Base-by-base conservation (phyloP, 1,140 invertebrate genomes). In the Drosophila parabipectinata region DNA sequence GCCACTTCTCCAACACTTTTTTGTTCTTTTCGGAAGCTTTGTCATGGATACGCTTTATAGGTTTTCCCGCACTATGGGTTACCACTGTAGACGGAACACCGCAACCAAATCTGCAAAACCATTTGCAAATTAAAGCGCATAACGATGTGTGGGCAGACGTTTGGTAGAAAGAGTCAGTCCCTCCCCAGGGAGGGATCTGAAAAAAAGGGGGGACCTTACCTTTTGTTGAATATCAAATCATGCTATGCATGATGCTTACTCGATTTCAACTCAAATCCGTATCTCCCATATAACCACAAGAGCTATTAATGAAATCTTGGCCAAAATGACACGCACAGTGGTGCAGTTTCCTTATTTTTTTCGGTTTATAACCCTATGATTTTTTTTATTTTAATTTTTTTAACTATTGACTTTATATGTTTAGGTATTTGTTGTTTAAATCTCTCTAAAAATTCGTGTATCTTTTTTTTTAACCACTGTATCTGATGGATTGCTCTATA, bases 261-360 rank as follows among this genome's bases (percentile, higher is more conserved):
- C 34, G 53, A 28, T 28, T 28, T 28, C 26, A 6, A 28, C 26
- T 28, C 26, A 28, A 7, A 37, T 51, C 55, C 52, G 24, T 34
- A 21, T 14, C 32, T 48, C 60, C 67, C 53, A 32, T 28, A 39
- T 55, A 66, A 64, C 74, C 69, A 41, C 74, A 85, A 63, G 39
- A 59, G 74, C 82, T 78, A 87, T 85, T 85, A 85, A 82, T 85
- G 82, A 78, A 82, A 85, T 79, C 74, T 85, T 81, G 77, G 66
- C 80, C 80, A 72, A 84, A 84, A 81, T 62, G 64, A 64, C 63
- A 85, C 62, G 59, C 80, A 84, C 34, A 9, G 14, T 30, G 45
- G 15, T 18, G 18, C 18, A 18, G 18, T 18, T 18, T 18, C 1
- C 1, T 18, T 1, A 50, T 8, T 4, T 28, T 7, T 6, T 7